Conservation (phyloP, 2,797 vertebrate species). For the Novumbra hubbsi region DNA sequence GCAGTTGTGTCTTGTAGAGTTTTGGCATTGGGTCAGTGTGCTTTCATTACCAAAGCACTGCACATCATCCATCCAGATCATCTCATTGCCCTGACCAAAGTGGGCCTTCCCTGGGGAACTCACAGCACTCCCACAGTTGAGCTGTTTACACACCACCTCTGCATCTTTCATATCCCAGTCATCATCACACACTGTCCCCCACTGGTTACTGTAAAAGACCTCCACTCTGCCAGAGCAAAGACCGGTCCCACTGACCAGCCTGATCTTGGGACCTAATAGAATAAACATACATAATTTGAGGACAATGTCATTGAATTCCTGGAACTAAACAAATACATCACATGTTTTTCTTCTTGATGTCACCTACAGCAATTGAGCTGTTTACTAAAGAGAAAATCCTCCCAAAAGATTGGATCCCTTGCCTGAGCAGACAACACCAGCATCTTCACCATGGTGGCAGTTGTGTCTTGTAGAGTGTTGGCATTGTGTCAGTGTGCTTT, state of each 20-base stretch:
- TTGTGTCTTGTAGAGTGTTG: accelerated
- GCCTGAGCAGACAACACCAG: too few species aligned
- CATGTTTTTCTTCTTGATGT: background rate
- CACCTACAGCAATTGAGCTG: background rate
- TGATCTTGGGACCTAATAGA: background rate
- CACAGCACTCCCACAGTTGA: slow-evolving; percentile 27
- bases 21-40: background rate
- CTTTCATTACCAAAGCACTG: background rate
- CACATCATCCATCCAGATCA: background rate
- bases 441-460: too few species aligned
- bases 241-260: slow-evolving; percentile 12
- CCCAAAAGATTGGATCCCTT: too few species aligned
- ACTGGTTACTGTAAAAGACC: background rate
- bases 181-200: slow-evolving; percentile 30
- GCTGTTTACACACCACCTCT: slow-evolving; percentile 25
- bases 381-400: background rate
- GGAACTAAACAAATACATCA: background rate
- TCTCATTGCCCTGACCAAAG: background rate
- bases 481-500: background rate
- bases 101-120: background rate
- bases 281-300: too few species aligned
- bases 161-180: slow-evolving; percentile 22
- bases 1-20: background rate
- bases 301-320: background rate
- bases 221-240: slow-evolving; percentile 29